Evolutionary conservation across 2,888 invertebrate genomes (phyloP), one percentile per base, ranked within the genome.

Genomic region (Sphecodes monilicornis): DNA sequence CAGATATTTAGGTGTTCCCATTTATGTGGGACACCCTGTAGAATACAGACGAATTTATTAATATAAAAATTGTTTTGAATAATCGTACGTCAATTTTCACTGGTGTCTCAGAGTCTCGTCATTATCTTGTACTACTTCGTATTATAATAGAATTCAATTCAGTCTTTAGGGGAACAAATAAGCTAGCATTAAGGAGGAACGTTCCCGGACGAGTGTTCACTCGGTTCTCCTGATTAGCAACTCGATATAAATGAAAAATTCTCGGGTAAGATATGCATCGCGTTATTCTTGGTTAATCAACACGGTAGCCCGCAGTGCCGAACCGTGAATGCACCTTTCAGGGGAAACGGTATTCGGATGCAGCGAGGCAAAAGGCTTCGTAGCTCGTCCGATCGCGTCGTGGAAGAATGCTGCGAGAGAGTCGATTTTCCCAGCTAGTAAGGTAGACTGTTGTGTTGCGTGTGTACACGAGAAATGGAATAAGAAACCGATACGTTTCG

Each of bases 261-360:
- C 39, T 1, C 39, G n/a, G 11, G 39, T 13, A 5, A 22, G 36
- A 68, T 68, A 36, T 39, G 36, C 13, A 29, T 57, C 75, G 68
- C 66, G 57, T 43, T 76, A 68, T 82, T 39, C 54, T 46, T 26
- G 50, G n/a, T 72, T 72, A 78, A 78, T 84, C 74, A 43, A 16
- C 43, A 26, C 50, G 71, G 66, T 71, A 66, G 64, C 64, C 64
- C 8, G 46, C n/a, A 68, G 70, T 76, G 73, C 71, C 71, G 73
- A 18, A 88, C 79, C 82, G 84, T 80, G 86, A 88, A 90, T 88
- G 85, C 86, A 86, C 73, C 89, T 90, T 88, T 88, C 88, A 89
- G 82, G 83, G 88, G 86, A 91, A 91, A 92, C 91, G 90, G 91
- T 89, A 90, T 90, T 90, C 78, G 78, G 80, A 76, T 83, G 83